Percentiles rank a stretch among this genome's conserved stretches.
These are phyloP conservation scores for Troilus luridus DNA, from an alignment of 2,888 invertebrate genomes.

Conservation along the genomic window DNA sequence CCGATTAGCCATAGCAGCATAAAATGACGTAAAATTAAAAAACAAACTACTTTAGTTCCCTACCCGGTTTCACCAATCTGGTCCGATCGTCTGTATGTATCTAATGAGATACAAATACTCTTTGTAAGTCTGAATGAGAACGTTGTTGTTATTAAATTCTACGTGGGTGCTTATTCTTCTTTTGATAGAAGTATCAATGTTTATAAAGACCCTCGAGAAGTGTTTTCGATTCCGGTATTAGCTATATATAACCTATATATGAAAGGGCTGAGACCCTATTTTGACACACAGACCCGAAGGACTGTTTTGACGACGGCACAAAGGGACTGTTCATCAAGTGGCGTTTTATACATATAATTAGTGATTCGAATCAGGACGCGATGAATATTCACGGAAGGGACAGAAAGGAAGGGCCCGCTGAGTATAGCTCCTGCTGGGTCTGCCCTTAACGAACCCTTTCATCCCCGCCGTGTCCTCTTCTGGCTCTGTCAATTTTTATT, in stretches of 20 bases:
- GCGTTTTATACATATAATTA: constrained; percentile 35
- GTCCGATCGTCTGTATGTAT: too few species aligned
- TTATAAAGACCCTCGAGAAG: too few species aligned
- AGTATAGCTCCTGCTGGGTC: neutral
- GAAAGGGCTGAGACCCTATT: too few species aligned
- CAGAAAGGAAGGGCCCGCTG: neutral
- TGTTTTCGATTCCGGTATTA: neutral
- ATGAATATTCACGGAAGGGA: neutral
- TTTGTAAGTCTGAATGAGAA: too few species aligned
- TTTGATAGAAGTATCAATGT: too few species aligned
- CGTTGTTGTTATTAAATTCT: too few species aligned
- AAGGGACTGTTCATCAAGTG: constrained; percentile 1
- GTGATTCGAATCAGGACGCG: neutral
- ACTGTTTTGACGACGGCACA: neutral
- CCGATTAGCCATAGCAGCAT: too few species aligned
- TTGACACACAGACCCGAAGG: neutral
- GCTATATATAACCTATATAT: neutral
- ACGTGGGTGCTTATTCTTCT: too few species aligned
- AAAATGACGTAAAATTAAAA: too few species aligned
- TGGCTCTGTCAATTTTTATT: neutral
- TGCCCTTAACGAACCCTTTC: neutral
- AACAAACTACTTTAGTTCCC: too few species aligned
- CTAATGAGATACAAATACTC: too few species aligned
- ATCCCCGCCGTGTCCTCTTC: neutral
- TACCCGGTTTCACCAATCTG: too few species aligned